Evolutionary conservation across 2,113 vertebrate genomes (phyloP).

Genomic region (Brachyistius frenatus): DNA sequence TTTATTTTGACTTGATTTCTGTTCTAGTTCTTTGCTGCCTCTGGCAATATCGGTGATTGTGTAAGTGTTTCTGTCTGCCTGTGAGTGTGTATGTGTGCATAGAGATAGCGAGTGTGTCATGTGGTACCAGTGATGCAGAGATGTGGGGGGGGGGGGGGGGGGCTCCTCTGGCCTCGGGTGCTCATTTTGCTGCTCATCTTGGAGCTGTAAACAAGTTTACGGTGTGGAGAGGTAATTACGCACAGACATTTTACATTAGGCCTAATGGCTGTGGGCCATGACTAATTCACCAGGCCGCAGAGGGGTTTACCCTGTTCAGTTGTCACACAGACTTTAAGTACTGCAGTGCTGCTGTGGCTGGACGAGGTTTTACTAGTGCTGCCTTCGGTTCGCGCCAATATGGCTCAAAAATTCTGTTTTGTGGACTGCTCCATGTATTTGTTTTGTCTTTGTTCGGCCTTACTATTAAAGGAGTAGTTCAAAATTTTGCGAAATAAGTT

Average conservation of each 20-base stretch:
- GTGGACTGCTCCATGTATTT: not conserved
- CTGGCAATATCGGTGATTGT: slow-evolving; percentile 42
- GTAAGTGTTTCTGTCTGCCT: slow-evolving; percentile 26
- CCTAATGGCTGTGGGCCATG: slow-evolving; percentile 74
- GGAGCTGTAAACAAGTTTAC: slow-evolving; percentile 78
- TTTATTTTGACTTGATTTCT: slow-evolving; percentile 61
- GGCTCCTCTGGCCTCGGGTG: slow-evolving; percentile 41
- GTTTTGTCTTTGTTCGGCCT: not conserved
- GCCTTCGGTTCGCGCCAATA: slow-evolving; percentile 17
- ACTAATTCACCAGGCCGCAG: slow-evolving; percentile 72
- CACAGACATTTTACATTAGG: slow-evolving; percentile 74
- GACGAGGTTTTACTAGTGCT: not conserved
- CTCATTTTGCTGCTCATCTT: slow-evolving; percentile 67
- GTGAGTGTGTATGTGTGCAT: slow-evolving; percentile 3
- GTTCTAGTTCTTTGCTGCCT: slow-evolving; percentile 56
- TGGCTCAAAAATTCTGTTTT: slow-evolving; percentile 7
- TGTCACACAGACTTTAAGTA: slow-evolving; percentile 54
- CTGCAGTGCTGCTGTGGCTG: slow-evolving; percentile 21
- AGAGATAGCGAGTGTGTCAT: slow-evolving; percentile 33
- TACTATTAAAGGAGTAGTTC: not conserved
- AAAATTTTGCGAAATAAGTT: not conserved
- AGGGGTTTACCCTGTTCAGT: slow-evolving; percentile 43
- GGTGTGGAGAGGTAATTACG: slow-evolving; percentile 76
- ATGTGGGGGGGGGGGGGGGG: not conserved
- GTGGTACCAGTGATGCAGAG: slow-evolving; percentile 39